Conservation (phyloP, 2,113 vertebrate species). For the Struthio camelus region DNA sequence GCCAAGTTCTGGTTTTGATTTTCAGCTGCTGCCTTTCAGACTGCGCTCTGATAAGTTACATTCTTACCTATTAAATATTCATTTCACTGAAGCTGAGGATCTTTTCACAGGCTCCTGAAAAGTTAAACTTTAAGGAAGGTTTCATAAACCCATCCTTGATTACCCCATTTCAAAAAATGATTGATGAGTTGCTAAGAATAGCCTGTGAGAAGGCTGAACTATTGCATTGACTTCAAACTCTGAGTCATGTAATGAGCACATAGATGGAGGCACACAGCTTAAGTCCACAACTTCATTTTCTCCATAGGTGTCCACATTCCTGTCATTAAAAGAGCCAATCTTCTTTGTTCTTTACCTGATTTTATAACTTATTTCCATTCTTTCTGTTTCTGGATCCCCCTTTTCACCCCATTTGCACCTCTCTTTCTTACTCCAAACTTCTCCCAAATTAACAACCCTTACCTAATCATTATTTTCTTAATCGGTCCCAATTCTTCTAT, state of each 20-base stretch:
- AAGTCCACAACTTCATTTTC: neutral
- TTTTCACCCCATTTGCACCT: neutral
- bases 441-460: neutral
- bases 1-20: neutral
- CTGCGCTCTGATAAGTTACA: neutral
- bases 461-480: rapidly evolving
- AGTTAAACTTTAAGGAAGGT: neutral
- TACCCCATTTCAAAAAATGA: neutral
- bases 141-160: neutral
- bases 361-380: neutral
- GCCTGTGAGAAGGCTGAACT: neutral
- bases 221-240: neutral
- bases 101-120: neutral
- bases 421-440: neutral
- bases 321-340: neutral
- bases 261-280: neutral
- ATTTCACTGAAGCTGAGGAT: neutral
- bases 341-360: neutral
- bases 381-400: neutral
- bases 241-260: neutral
- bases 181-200: neutral
- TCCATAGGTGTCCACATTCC: neutral
- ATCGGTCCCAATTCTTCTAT: neutral
- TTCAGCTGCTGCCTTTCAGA: neutral
- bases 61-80: neutral